Evolutionary conservation across 2,888 invertebrate genomes (phyloP).

Genomic region (Volucella inanis): DNA sequence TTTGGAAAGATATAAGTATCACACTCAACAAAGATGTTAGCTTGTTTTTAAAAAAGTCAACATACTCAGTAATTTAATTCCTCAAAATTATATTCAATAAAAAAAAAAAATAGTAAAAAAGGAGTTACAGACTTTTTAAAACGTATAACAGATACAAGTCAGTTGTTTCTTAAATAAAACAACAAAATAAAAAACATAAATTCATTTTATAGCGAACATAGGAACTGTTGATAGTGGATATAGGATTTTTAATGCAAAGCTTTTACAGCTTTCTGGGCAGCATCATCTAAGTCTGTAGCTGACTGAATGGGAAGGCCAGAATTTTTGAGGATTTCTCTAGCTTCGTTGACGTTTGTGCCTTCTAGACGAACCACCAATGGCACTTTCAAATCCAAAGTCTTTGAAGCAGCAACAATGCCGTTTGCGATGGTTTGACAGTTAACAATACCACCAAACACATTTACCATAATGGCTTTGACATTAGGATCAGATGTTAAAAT

Average conservation of each 20-base stretch:
- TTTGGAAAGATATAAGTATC: too few relatives aligned
- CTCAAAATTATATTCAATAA: slow-evolving; percentile 9
- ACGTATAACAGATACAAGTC: slow-evolving; percentile 24
- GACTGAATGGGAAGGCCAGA: slow-evolving; percentile 93
- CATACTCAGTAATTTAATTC: not conserved
- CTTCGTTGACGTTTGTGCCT: slow-evolving; percentile 95
- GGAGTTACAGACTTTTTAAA: not conserved
- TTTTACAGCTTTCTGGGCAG: slow-evolving; percentile 93
- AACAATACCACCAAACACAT: slow-evolving; percentile 99
- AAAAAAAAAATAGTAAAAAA: slow-evolving; percentile 19
- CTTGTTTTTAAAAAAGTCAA: not conserved
- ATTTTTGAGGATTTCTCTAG: slow-evolving; percentile 90
- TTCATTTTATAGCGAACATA: slow-evolving; percentile 18
- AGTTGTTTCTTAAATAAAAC: not conserved
- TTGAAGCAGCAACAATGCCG: slow-evolving; percentile 95
- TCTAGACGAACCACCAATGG: slow-evolving; percentile 97
- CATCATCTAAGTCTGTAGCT: slow-evolving; percentile 94
- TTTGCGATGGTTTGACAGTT: slow-evolving; percentile 98
- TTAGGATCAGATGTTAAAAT: slow-evolving; percentile 93
- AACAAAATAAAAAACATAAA: slow-evolving; percentile 2
- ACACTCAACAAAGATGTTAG: not conserved
- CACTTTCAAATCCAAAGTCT: slow-evolving; percentile 89
- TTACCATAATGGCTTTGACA: slow-evolving; percentile 97
- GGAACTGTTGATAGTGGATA: not conserved
- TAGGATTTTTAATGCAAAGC: slow-evolving; percentile 77